phyloP scores from a whole-genome alignment of 2,797 vertebrate genomes.

The Pseudomugil tenellus region DNA sequence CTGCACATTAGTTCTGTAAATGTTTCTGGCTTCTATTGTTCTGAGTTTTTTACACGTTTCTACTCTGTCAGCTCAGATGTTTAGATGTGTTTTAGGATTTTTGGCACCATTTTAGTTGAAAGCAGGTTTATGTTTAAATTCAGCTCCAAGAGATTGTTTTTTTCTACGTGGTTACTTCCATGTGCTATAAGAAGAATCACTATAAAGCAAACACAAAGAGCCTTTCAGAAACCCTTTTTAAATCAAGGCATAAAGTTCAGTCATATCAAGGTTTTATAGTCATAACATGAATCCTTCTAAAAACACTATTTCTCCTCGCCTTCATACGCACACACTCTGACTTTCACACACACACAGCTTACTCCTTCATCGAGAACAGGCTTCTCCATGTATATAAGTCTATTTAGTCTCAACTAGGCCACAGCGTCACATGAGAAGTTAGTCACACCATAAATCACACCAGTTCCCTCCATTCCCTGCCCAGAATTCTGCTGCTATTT shows the following conservation, averaged over 20 bases:
- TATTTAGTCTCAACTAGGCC: conserved; percentile 68
- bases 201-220: not conserved
- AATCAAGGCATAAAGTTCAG: not conserved
- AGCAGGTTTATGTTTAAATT: not conserved
- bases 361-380: conserved; percentile 26
- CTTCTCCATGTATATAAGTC: conserved; percentile 35
- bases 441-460: conserved; percentile 69
- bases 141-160: not conserved
- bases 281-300: conserved; percentile 4
- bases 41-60: not conserved
- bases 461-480: conserved; percentile 48
- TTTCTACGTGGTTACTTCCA: not conserved
- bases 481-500: conserved; percentile 63
- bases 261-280: not conserved
- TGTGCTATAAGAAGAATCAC: not conserved
- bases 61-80: no score
- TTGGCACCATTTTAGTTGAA: not conserved
- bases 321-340: conserved; percentile 9
- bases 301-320: not conserved
- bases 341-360: not conserved
- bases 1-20: not conserved
- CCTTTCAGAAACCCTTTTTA: not conserved
- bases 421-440: conserved; percentile 62
- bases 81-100: not conserved
- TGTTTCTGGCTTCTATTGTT: not conserved